Conservation (phyloP, 2,113 vertebrate species). For the Emydocephalus ijimae region DNA sequence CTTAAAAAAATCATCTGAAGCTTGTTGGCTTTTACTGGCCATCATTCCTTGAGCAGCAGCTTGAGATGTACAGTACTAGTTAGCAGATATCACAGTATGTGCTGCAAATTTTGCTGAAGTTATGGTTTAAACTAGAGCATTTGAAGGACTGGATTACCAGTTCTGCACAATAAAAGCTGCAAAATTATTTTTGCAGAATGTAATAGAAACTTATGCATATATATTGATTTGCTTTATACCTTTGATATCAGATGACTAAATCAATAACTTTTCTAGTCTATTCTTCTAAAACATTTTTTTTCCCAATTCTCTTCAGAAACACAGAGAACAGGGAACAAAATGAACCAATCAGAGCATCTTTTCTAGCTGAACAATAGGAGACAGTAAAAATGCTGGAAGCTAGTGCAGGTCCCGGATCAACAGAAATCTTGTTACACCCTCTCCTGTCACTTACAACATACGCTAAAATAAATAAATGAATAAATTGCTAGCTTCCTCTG, state of each 20-base stretch:
- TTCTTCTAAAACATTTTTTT: background rate
- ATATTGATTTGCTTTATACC: background rate
- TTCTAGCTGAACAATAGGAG: background rate
- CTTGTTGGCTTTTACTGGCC: background rate
- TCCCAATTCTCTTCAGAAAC: background rate
- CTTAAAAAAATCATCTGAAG: background rate
- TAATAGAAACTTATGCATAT: background rate
- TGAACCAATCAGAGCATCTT: background rate
- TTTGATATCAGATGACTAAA: background rate
- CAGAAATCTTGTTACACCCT: background rate
- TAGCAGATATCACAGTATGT: background rate
- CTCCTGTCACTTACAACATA: background rate
- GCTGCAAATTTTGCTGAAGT: background rate
- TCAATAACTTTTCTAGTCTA: background rate
- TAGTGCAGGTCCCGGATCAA: background rate
- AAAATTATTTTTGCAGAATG: background rate
- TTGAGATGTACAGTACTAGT: background rate
- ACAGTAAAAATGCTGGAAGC: background rate
- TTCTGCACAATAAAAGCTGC: background rate
- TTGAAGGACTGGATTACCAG: background rate
- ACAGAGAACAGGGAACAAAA: background rate
- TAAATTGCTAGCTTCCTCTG: background rate
- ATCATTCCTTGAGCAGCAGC: background rate
- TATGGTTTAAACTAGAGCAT: background rate
- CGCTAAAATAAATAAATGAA: background rate